Percentiles rank a stretch among this genome's conserved stretches.
Evolutionary conservation across 2,797 vertebrate species (phyloP).

Genomic region (Apodemus agrarius): DNA sequence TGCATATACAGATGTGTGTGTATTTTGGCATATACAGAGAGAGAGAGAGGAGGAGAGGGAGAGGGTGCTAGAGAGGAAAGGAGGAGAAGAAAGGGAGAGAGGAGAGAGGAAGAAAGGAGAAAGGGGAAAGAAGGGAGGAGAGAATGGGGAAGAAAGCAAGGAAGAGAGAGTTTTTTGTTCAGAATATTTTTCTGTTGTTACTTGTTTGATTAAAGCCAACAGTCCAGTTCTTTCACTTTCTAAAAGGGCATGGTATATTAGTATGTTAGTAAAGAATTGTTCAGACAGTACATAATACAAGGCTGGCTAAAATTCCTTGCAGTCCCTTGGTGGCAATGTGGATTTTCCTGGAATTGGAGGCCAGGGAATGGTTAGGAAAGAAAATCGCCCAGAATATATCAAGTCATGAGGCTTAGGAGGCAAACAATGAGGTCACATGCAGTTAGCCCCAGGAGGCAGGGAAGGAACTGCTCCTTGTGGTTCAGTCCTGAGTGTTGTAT

Average conservation of each 20-base stretch:
- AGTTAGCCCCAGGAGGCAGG: background rate
- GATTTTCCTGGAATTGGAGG: background rate
- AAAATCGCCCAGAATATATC: constrained; percentile 7
- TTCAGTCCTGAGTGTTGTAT: background rate
- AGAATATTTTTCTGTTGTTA: background rate
- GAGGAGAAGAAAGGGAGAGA: background rate
- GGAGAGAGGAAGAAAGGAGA: background rate
- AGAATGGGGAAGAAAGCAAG: background rate
- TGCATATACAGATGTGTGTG: too few relatives aligned
- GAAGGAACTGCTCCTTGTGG: background rate
- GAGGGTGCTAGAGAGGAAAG: background rate
- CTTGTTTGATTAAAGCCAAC: background rate
- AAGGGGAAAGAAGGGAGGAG: background rate
- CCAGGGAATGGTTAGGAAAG: background rate
- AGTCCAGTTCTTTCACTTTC: background rate
- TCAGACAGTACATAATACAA: background rate
- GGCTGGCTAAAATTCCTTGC: background rate
- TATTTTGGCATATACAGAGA: background rate
- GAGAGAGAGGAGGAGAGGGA: background rate
- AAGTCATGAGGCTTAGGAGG: background rate
- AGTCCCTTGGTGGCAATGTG: background rate
- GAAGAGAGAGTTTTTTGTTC: too few relatives aligned
- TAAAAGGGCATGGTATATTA: background rate
- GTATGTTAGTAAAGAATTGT: background rate
- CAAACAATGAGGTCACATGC: constrained; percentile 12